Evolutionary conservation across 2,797 vertebrate genomes (phyloP).

Genomic region (Falco naumanni): DNA sequence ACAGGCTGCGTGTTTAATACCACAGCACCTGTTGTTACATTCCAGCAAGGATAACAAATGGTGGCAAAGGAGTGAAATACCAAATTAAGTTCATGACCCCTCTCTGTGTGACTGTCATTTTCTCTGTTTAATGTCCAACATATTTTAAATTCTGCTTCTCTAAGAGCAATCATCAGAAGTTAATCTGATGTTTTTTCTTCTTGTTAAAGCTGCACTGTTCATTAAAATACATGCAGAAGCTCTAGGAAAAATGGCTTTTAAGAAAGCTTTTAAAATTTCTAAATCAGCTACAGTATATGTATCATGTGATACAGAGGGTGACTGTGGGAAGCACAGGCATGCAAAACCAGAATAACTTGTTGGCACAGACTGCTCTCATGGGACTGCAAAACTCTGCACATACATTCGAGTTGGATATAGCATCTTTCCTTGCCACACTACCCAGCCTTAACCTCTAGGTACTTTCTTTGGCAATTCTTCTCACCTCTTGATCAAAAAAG

Average conservation of each 20-base stretch:
- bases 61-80: constrained; percentile 32
- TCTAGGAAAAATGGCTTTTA: neutral
- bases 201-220: neutral
- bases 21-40: constrained; percentile 62
- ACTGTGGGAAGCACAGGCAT: constrained; percentile 46
- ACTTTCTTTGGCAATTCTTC: neutral
- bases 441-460: neutral
- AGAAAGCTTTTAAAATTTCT: neutral
- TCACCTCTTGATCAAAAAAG: neutral
- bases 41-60: constrained; percentile 62
- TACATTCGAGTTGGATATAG: constrained; percentile 16
- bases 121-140: neutral
- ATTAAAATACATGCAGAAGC: neutral
- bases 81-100: constrained; percentile 18
- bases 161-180: neutral
- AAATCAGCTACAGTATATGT: neutral
- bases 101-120: neutral
- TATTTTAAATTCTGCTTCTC: neutral
- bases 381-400: constrained; percentile 2
- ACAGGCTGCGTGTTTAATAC: constrained; percentile 5
- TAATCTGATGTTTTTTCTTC: neutral
- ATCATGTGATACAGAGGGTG: constrained; percentile 14
- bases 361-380: neutral
- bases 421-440: neutral
- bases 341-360: constrained; percentile 68